Conservation (phyloP, 2,797 vertebrate genomes). For the Enteromius mattozi region DNA sequence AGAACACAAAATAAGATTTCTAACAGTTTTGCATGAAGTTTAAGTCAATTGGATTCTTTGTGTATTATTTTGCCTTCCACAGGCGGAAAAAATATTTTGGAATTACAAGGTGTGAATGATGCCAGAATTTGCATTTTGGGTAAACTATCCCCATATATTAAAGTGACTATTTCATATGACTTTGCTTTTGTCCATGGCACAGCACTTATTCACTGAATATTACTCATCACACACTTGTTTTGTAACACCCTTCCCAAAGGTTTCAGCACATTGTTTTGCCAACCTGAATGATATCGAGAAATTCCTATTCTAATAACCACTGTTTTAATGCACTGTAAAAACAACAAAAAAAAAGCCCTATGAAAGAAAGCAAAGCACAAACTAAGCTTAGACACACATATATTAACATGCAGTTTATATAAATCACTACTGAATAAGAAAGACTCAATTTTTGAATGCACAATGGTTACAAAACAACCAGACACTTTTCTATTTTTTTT, state of each 20-base stretch:
- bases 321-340: background rate
- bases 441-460: conserved; percentile 41
- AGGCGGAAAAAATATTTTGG: background rate
- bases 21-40: background rate
- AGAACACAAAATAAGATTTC: background rate
- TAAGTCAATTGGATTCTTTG: background rate
- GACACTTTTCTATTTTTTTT: conserved; percentile 61
- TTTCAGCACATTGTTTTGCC: background rate
- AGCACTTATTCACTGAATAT: background rate
- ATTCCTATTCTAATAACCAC: background rate
- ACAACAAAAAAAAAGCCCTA: background rate
- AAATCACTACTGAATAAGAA: background rate
- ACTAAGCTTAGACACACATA: conserved; percentile 7
- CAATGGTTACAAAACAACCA: background rate
- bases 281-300: background rate
- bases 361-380: conserved; percentile 13
- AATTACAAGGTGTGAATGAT: background rate
- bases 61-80: background rate
- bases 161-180: background rate
- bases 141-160: background rate
- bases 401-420: conserved; percentile 8
- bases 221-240: background rate
- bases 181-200: background rate
- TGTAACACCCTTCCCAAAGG: background rate
- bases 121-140: background rate